Evolutionary conservation across 1,140 invertebrate species (phyloP), one percentile per base, ranked within the genome.

Genomic region (Schmidtea mediterranea): DNA sequence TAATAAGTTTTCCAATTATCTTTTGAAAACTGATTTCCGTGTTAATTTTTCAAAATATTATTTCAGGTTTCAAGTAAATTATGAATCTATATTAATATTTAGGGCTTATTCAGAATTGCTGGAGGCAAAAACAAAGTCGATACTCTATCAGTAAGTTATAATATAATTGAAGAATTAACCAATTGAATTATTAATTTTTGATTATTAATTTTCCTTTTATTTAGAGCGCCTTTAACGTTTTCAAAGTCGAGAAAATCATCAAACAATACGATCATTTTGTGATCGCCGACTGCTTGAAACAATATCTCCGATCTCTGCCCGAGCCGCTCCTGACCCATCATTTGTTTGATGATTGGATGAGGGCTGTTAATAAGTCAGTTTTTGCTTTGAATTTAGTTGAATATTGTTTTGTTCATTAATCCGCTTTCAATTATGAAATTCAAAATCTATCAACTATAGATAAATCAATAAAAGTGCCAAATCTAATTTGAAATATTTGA

Each of bases 221-320:
- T 45, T 21, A 45, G 43, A 45, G 43, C 19, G 43, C 43, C 13
- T 18, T 48, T 18, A 48, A 48, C 15, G 36, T 48, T 37, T 18
- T 48, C n/a, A 15, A 24, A 13, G 46, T 15, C 3, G 46, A 48
- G 15, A n/a, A 18, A n/a, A 48, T 38, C 9, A 48, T 48, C n/a
- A 21, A 18, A 15, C 36, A 48, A 23, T 48, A 38, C 24, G 46
- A 48, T 18, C 23, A 15, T 5, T 48, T 40, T 24, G 46, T 40
- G 12, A 48, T 48, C 12, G 36, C 36, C 24, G 46, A 40, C 24
- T 18, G 15, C 5, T 36, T 48, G 46, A 48, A 48, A 24, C 36
- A 48, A 23, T 48, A 48, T 15, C 23, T 48, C 15, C 6, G 38
- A n/a, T 18, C n/a, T 6, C 24, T 48, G 9, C 46, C 46, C 12